Conservation (phyloP, 2,113 vertebrate species). For the Raja brachyura region DNA sequence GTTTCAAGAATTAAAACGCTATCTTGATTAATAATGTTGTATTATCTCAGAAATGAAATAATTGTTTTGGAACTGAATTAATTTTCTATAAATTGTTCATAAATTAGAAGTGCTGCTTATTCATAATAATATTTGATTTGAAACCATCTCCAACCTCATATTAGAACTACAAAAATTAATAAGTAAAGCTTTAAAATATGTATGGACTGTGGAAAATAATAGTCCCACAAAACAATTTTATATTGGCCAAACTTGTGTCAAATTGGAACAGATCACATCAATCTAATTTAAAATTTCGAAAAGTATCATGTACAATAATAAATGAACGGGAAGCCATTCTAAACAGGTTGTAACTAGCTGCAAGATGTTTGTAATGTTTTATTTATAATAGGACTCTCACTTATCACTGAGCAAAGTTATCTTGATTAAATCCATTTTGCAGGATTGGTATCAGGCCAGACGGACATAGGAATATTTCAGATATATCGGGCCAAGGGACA, state of each 20-base stretch:
- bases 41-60: background rate
- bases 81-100: background rate
- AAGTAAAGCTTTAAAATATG: background rate
- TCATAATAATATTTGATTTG: background rate
- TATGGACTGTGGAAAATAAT: background rate
- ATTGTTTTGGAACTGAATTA: background rate
- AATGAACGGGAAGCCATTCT: background rate
- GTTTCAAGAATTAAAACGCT: background rate
- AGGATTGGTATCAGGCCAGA: slow-evolving; percentile 66
- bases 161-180: background rate
- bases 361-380: slow-evolving; percentile 58
- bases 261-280: background rate
- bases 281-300: background rate
- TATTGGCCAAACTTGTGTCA: background rate
- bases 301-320: background rate
- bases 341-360: slow-evolving; percentile 52
- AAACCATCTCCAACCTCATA: background rate
- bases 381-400: slow-evolving; percentile 64
- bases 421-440: slow-evolving; percentile 66
- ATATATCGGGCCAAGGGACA: background rate
- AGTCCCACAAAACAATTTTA: background rate
- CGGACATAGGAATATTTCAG: slow-evolving; percentile 63
- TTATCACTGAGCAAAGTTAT: slow-evolving; percentile 72
- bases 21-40: background rate
- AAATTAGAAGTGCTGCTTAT: background rate